Base-by-base conservation (phyloP, 2,888 invertebrate species). In the Limnephilus lunatus region DNA sequence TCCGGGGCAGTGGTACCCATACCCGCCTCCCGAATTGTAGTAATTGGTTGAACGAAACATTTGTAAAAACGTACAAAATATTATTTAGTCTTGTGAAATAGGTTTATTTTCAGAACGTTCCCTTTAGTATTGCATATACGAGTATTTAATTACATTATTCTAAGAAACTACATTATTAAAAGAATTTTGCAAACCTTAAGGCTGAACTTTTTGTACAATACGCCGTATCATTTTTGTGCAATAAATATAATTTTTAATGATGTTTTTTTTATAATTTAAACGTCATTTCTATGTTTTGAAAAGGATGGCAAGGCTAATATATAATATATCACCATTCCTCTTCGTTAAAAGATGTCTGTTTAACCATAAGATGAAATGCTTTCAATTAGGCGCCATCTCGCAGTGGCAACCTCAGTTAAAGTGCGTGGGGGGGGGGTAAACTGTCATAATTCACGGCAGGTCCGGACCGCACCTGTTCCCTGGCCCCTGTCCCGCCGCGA, bases 351-450 rank as follows among this genome's bases (percentile, higher is more conserved):
- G 53, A 68, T 68, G 53, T 68, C 14, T 68, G 30, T 19, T 31
- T 31, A 30, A 31, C 83, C 19, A 83, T 25, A 32, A 32, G 14
- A 83, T 31, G 83, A 19, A 32, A 83, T 19, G 35, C 83, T 19
- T 83, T 31, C 35, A 30, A 31, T 83, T 83, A 31, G 30, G 82
- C 82, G 35, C 35, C 31, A 83, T 83, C 83, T 31, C 32, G 30
- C 35, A 19, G 82, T 82, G 30, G 30, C 82, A 30, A 82, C 35
- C 32, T 35, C 83, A 25, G 32, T 19, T 35, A 35, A 32, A 31
- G 31, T 83, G 83, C 31, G 83, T 83, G 19, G 83, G 32, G 9
- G 83, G 35, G 83, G 14, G 83, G 32, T 83, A 83, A 83, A 83
- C 31, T 35, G n/a, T 83, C 83, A 31, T 31, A 83, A 35, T 83